Evolutionary conservation across 2,888 invertebrate species (phyloP), one percentile per base, ranked within the genome.

Genomic region (Drosophila picticornis): DNA sequence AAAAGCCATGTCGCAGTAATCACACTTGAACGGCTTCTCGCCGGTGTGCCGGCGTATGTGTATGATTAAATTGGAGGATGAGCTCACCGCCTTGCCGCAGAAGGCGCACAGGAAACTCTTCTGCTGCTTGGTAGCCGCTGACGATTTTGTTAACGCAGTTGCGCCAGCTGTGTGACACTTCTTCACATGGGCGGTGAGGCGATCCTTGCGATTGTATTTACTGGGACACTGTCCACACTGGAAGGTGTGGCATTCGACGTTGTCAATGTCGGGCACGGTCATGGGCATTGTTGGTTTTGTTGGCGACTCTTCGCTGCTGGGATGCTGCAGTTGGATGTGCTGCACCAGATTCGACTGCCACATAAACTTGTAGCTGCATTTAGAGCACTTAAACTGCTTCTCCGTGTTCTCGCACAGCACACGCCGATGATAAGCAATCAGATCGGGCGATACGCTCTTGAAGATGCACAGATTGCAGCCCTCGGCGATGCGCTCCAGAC

Each of bases 1-100:
- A 73, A 95, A 95, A 4, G 95, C 95, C 94, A 95, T 95, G 4
- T 93, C 94, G 74, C 95, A 95, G 62, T 94, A 94, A 77, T 95
- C 95, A 77, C 95, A 95, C 81, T 95, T 95, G 77, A 95, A 95
- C 0, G 95, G 95, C 77, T 95, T 95, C 81, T 95, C 95, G 10
- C 96, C 96, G 0, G 95, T 96, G 78, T 96, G 96, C 0, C 95
- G 94, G 0, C 96, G 94, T 94, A 96, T 95, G 80, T 96, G 96
- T 4, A 96, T 95, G 25, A 95, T 95, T 16, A 95, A 92, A 84
- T 95, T 95, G 0, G 95, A 95, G 0, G 95, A 95, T 72, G 95
- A 95, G 32, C 95, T 94, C 77, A 95, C 95, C 10, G 94, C 94
- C 19, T 94, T 93, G 1, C 95, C 95, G 81, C 95, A 95, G 84